Conservation (phyloP, 1,140 invertebrate genomes). For the Neomicropteryx cornuta region DNA sequence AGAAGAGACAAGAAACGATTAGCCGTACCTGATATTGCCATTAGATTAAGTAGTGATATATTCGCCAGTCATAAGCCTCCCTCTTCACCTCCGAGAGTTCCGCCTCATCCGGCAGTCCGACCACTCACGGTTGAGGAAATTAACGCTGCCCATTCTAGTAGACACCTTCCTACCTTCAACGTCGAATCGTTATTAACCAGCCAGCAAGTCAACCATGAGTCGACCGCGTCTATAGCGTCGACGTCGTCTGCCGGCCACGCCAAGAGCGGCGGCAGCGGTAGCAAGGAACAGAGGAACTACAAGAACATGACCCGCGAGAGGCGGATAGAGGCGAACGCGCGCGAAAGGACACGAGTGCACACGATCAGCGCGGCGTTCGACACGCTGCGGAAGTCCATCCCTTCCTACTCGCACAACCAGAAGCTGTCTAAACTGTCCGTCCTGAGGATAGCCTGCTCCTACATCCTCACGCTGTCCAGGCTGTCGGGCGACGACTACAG, state of each 20-base stretch:
- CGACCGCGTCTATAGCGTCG: constrained; percentile 9
- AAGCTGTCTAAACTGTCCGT: constrained; percentile 89
- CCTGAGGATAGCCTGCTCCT: constrained; percentile 80
- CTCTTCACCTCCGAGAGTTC: constrained; percentile 35
- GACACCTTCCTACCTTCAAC: constrained; percentile 10
- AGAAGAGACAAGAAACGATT: constrained; percentile 18
- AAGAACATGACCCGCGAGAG: constrained; percentile 91
- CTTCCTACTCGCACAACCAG: constrained; percentile 85
- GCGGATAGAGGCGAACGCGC: constrained; percentile 85
- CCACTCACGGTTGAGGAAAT: constrained; percentile 17
- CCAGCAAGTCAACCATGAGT: constrained; percentile 21
- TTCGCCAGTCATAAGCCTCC: constrained; percentile 8
- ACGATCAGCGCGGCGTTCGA: constrained; percentile 93
- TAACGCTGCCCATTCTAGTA: constrained; percentile 6
- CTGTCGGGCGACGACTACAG: constrained; percentile 54
- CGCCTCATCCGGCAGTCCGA: constrained; percentile 38
- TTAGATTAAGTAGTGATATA: too few species aligned
- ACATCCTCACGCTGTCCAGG: constrained; percentile 73
- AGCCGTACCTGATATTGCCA: too few species aligned
- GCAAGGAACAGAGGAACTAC: constrained; percentile 73
- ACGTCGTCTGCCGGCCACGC: constrained; percentile 14
- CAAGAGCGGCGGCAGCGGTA: constrained; percentile 12
- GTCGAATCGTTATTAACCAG: constrained; percentile 7
- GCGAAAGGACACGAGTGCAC: constrained; percentile 85
- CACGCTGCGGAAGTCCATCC: constrained; percentile 70